Evolutionary conservation across 2,888 invertebrate species (phyloP), one percentile per base, ranked within the genome.

Genomic region (Pollenia labialis): DNA sequence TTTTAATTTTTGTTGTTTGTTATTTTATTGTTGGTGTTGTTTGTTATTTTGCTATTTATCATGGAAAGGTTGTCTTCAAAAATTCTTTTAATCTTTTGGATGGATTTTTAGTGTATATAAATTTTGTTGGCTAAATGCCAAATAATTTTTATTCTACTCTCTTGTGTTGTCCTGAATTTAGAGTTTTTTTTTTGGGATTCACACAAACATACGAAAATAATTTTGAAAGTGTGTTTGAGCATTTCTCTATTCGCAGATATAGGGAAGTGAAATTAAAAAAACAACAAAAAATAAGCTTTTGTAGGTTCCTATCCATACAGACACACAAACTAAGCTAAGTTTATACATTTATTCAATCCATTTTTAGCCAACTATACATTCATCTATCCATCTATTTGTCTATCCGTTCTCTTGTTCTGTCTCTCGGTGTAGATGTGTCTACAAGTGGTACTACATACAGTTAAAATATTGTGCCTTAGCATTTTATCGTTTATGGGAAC

Each of bases 61-160:
- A 80, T 79, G 79, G 72, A 76, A 84, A 84, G 81, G 72, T 84
- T 87, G 87, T 87, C 84, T 87, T 84, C 72, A 81, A 84, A 85
- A 87, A 87, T 81, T 84, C 87, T 87, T 87, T 85, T 87, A 87
- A 87, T 87, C 87, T 87, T 81, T 84, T 74, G 76, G 87, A 87
- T 87, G 81, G 81, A 84, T 87, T 87, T 86, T 76, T 83, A 84
- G 76, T 81, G 86, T 84, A 81, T 83, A 86, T 87, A 87, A 81
- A 77, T 87, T 81, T 84, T 56, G 72, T 87, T 89, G 89, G 89
- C 87, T 60, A 71, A 86, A 66, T 87, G 89, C 88, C 89, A 89
- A 87, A 82, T 81, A 87, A 81, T 85, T 86, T 80, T 79, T 88
- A 68, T 64, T 82, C 64, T 74, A 66, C 75, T 76, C 58, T 68